These are phyloP conservation scores for Polypterus bichir DNA, from an alignment of 2,113 vertebrate genomes.

Conservation along the genomic window DNA sequence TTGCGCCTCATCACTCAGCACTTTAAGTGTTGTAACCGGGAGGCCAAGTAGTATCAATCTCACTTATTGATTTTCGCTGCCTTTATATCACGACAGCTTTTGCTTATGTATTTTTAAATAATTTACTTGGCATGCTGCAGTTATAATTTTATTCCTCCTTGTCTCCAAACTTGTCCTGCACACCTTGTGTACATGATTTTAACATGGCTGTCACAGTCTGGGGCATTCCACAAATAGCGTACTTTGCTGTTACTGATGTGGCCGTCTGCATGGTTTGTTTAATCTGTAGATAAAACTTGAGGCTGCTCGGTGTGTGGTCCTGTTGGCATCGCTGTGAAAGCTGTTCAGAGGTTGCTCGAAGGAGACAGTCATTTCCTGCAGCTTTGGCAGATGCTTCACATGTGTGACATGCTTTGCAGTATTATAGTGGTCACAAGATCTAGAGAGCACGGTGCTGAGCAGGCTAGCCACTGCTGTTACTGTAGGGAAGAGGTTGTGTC, in stretches of 20 bases:
- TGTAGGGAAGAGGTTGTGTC: no score
- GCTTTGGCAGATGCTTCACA: conserved; percentile 25
- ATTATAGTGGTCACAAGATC: conserved; percentile 17
- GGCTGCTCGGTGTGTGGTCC: conserved; percentile 31
- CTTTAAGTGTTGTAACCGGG: conserved; percentile 8
- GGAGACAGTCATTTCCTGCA: conserved; percentile 24
- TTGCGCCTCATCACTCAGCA: neutral
- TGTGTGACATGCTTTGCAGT: conserved; percentile 18
- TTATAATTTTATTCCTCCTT: neutral
- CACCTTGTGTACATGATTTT: neutral
- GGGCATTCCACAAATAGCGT: conserved; percentile 19
- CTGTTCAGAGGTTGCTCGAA: conserved; percentile 24
- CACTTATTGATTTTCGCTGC: conserved; percentile 10
- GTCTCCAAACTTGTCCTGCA: conserved; percentile 19
- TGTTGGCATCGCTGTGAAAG: conserved; percentile 17
- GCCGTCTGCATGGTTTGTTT: conserved; percentile 35
- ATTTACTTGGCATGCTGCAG: no score
- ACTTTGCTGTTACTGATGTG: conserved; percentile 23
- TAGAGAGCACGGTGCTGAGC: conserved; percentile 9
- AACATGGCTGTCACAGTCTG: conserved; percentile 25
- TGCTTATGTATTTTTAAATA: no score
- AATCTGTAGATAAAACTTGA: conserved; percentile 29
- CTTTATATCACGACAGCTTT: neutral
- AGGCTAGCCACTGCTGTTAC: neutral
- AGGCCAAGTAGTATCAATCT: conserved; percentile 6